Conservation (phyloP, 37 sponge, comb jelly and placozoan species). For the Mnemiopsis leidyi region DNA sequence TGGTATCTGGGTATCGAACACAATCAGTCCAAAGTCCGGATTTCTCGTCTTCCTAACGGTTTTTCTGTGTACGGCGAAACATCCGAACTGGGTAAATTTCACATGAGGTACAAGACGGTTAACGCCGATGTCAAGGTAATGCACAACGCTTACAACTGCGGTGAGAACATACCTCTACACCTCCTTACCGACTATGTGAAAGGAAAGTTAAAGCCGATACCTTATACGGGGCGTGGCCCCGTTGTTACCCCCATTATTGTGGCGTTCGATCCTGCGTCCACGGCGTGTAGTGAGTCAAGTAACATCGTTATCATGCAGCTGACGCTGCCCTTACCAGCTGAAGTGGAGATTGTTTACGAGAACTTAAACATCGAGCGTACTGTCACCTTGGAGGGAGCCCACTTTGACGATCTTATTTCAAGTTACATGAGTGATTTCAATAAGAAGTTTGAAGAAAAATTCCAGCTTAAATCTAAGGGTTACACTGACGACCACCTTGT, state of each 20-base stretch:
- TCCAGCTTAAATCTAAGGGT: conserved; percentile 69
- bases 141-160: conserved; percentile 8
- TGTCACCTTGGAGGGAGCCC: conserved; percentile 21
- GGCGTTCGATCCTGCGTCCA: neutral
- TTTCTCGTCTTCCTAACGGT: conserved; percentile 21
- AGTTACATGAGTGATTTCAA: conserved; percentile 35
- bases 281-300: neutral
- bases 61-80: conserved; percentile 50
- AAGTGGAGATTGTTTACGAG: conserved; percentile 41
- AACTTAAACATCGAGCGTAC: neutral
- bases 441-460: conserved; percentile 68
- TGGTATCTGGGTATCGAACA: conserved; percentile 63
- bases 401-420: neutral
- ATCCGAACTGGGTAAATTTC: conserved; percentile 29
- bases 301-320: conserved; percentile 54
- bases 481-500: conserved; percentile 72
- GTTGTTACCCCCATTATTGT: neutral
- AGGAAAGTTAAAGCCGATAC: neutral
- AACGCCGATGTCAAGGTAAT: neutral
- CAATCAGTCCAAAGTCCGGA: conserved; percentile 24
- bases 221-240: neutral
- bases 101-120: conserved; percentile 60
- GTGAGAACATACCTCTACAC: conserved; percentile 35
- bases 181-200: conserved; percentile 30
- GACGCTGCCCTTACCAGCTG: neutral